Conservation (phyloP, 2,888 invertebrate species). For the Busseola fusca region DNA sequence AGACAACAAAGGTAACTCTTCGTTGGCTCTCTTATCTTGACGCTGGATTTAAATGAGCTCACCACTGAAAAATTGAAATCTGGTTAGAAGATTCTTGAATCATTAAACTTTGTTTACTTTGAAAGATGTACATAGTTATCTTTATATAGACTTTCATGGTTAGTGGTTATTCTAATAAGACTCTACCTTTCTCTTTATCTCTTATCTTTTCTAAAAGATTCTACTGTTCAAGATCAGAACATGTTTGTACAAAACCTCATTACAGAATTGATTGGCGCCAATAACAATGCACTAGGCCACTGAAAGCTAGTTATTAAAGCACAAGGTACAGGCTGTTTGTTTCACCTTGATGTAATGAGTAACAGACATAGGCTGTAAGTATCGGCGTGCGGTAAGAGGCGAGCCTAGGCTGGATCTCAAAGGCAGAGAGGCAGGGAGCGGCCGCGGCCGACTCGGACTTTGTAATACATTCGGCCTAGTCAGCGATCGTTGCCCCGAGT, state of each 20-base stretch:
- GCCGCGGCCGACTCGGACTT: slow-evolving; percentile 86
- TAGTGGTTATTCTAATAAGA: slow-evolving; percentile 16
- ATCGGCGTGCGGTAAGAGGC: slow-evolving; percentile 84
- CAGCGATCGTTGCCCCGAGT: slow-evolving; percentile 86
- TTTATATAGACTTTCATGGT: slow-evolving; percentile 23
- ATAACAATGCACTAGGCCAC: slow-evolving; percentile 54
- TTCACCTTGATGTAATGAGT: slow-evolving; percentile 85
- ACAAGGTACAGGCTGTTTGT: slow-evolving; percentile 71
- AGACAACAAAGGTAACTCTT: slow-evolving; percentile 17
- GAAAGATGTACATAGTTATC: slow-evolving; percentile 4
- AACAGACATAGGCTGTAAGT: slow-evolving; percentile 78
- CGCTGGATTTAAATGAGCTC: slow-evolving; percentile 25
- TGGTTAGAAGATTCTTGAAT: slow-evolving; percentile 20
- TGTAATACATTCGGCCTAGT: slow-evolving; percentile 89
- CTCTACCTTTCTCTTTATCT: slow-evolving; percentile 33
- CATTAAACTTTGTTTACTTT: slow-evolving; percentile 7
- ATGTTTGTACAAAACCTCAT: slow-evolving; percentile 27
- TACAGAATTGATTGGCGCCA: slow-evolving; percentile 42
- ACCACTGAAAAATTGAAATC: slow-evolving; percentile 13
- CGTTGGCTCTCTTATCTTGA: slow-evolving; percentile 18
- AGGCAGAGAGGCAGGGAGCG: slow-evolving; percentile 86
- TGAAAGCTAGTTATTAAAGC: slow-evolving; percentile 61
- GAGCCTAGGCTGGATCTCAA: slow-evolving; percentile 85
- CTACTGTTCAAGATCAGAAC: slow-evolving; percentile 17
- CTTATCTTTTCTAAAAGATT: slow-evolving; percentile 20